These are phyloP conservation scores for Plectropomus leopardus DNA, from an alignment of 2,113 vertebrate species.

Conservation along the genomic window DNA sequence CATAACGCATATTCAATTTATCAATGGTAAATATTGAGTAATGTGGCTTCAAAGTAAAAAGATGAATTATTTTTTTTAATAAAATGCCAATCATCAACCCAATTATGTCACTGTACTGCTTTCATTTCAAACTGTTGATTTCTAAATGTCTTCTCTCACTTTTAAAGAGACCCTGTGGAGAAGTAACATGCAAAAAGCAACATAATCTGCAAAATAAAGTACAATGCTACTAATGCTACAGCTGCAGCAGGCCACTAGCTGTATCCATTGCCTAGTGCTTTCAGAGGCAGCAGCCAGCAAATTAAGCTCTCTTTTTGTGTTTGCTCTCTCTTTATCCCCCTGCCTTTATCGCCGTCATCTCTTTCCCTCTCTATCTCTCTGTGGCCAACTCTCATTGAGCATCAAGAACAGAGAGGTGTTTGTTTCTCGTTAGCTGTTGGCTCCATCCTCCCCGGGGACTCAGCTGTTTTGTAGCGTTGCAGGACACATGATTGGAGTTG, in stretches of 20 bases:
- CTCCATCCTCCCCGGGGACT: slow-evolving; percentile 67
- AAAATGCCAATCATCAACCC: background rate
- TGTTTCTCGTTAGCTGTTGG: slow-evolving; percentile 77
- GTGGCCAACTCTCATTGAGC: slow-evolving; percentile 52
- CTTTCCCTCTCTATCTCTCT: slow-evolving; percentile 13
- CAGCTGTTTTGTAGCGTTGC: slow-evolving; percentile 71
- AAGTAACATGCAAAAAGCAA: background rate
- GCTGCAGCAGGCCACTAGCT: background rate
- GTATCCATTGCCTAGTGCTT: background rate
- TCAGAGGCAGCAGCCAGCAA: slow-evolving; percentile 17
- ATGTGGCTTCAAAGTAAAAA: background rate
- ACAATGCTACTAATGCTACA: slow-evolving; percentile 4
- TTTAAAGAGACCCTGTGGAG: background rate
- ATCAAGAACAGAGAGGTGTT: slow-evolving; percentile 70
- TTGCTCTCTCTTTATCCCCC: slow-evolving; percentile 19
- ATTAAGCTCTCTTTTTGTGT: slow-evolving; percentile 29
- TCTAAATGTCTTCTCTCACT: background rate
- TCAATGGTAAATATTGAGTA: background rate
- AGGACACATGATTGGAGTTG: slow-evolving; percentile 82
- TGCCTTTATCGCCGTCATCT: slow-evolving; percentile 21
- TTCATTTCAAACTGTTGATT: background rate
- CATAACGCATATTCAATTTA: background rate
- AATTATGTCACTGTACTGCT: background rate
- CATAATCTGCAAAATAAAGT: slow-evolving; percentile 6
- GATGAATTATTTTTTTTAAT: background rate